These are phyloP conservation scores for Bellardia pandia DNA, from an alignment of 2,888 invertebrate genomes.

Conservation along the genomic window DNA sequence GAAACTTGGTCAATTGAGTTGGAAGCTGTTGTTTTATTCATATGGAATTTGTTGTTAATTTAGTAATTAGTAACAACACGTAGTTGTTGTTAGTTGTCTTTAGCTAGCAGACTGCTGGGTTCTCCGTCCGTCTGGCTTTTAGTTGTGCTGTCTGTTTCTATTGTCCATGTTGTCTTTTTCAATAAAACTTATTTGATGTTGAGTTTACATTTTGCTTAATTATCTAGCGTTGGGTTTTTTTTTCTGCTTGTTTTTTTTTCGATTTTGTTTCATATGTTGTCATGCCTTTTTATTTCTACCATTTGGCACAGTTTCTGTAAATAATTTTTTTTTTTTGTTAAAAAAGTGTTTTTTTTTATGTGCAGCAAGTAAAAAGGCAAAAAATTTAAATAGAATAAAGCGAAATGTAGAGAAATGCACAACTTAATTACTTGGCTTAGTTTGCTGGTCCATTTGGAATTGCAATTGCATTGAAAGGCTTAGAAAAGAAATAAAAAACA, in stretches of 20 bases:
- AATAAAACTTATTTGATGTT: constrained; percentile 66
- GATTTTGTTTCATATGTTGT: constrained; percentile 11
- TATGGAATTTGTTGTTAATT: constrained; percentile 60
- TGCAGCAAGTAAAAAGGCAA: constrained; percentile 16
- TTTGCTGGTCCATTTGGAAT: constrained; percentile 54
- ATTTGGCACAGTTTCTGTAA: constrained; percentile 63
- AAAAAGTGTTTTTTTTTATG: constrained; percentile 15
- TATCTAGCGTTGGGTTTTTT: constrained; percentile 19
- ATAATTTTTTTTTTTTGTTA: background rate
- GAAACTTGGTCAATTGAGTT: constrained; percentile 38
- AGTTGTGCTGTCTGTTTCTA: constrained; percentile 14
- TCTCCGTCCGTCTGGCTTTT: constrained; percentile 23
- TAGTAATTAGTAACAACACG: constrained; percentile 71
- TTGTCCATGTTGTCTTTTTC: constrained; percentile 54
- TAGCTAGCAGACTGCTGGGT: background rate
- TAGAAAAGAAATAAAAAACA: background rate
- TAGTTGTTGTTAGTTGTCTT: constrained; percentile 31
- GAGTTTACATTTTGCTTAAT: constrained; percentile 61
- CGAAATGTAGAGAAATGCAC: constrained; percentile 46
- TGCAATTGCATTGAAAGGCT: constrained; percentile 34
- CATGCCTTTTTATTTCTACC: constrained; percentile 29
- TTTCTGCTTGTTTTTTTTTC: background rate
- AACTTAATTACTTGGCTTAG: constrained; percentile 71
- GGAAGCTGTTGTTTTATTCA: constrained; percentile 27
- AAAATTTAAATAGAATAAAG: constrained; percentile 42